Percentiles rank a stretch among this genome's conserved stretches.
Evolutionary conservation across 2,797 vertebrate species (phyloP).

Genomic region (Ciconia nigra): DNA sequence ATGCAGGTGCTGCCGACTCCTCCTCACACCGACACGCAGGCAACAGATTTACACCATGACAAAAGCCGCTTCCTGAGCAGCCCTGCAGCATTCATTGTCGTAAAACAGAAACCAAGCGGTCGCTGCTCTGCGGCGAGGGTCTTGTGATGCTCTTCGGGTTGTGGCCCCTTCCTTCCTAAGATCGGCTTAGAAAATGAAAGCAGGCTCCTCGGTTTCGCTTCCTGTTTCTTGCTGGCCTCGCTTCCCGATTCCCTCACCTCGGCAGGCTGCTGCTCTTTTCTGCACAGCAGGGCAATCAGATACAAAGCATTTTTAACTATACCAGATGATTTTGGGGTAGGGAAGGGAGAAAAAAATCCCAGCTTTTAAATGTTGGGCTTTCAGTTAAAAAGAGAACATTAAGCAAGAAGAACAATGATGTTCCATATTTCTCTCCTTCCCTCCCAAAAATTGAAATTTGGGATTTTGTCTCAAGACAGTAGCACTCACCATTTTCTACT

Average conservation of each 20-base stretch:
- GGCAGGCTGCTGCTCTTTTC: neutral
- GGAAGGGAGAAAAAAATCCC: neutral
- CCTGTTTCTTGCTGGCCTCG: neutral
- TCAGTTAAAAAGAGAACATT: neutral
- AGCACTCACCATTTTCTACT: neutral
- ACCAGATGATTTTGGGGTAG: too few species aligned
- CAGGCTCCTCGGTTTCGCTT: neutral
- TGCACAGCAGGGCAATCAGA: accelerated
- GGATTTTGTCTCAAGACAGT: neutral
- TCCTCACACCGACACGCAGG: accelerated
- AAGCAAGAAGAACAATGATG: neutral
- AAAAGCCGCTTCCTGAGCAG: neutral
- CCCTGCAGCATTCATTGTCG: accelerated
- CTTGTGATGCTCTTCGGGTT: neutral
- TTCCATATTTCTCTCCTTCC: neutral
- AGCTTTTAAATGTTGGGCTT: neutral
- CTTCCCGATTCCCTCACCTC: neutral
- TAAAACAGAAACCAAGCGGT: accelerated
- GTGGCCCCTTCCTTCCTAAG: neutral
- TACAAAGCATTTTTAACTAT: accelerated
- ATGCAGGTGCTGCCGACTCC: accelerated
- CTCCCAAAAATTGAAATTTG: neutral
- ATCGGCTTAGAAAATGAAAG: neutral
- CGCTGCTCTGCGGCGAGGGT: neutral
- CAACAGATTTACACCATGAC: neutral